Percentiles rank a stretch among this genome's conserved stretches.
Conservation (phyloP, 1,140 invertebrate genomes). For the Aphaenogaster floridana region DNA sequence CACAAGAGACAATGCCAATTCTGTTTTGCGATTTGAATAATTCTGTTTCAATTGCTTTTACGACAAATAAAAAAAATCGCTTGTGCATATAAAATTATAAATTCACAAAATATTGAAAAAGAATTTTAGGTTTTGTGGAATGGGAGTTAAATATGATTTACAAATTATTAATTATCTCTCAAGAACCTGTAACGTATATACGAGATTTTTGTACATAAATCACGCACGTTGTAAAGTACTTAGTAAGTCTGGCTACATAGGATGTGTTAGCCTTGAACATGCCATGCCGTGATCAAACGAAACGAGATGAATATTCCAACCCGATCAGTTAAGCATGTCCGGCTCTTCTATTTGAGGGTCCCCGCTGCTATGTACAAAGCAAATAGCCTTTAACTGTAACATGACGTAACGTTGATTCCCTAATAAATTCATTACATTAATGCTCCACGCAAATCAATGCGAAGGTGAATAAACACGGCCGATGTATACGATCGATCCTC, state of each 20-base stretch:
- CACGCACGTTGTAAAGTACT: neutral
- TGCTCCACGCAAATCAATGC: conserved; percentile 33
- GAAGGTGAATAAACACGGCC: conserved; percentile 33
- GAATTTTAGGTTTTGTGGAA: neutral
- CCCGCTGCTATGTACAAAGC: conserved; percentile 26
- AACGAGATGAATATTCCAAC: conserved; percentile 37
- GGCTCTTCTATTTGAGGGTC: conserved; percentile 43
- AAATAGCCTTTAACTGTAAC: conserved; percentile 56
- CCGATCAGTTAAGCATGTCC: conserved; percentile 31
- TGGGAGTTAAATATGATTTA: neutral
- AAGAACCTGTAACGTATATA: neutral
- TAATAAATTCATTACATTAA: conserved; percentile 56
- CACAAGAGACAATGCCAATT: neutral
- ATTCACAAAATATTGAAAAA: neutral
- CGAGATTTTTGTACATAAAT: conserved; percentile 11
- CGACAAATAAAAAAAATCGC: neutral
- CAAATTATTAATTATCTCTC: neutral
- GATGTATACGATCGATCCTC: neutral
- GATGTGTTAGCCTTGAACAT: neutral
- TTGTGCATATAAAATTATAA: neutral
- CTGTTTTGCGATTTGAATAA: neutral
- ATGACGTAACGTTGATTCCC: conserved; percentile 40
- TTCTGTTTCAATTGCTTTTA: neutral
- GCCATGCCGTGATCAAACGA: neutral
- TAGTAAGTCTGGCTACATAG: neutral